A percentile compares a stretch with the other conserved stretches of the same genome.
Conservation (phyloP, 1,140 invertebrate species). For the Drepana arcuata region DNA sequence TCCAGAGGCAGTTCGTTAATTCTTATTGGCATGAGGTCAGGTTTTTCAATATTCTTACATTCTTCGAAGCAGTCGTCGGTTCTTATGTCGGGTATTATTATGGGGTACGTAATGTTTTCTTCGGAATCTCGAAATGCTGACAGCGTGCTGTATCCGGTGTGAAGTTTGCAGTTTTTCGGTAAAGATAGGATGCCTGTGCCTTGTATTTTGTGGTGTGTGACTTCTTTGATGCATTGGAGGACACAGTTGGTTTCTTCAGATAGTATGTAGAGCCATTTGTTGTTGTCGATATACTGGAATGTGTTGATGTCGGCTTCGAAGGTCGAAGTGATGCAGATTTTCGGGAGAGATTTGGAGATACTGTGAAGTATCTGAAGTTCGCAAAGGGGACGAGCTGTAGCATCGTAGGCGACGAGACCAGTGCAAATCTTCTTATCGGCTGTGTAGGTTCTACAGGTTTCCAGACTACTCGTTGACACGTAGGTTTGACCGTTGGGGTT, state of each 20-base stretch:
- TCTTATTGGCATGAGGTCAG: background rate
- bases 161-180: constrained; percentile 12
- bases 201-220: constrained; percentile 13
- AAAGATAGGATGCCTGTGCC: constrained; percentile 16
- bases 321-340: constrained; percentile 13
- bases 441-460: constrained; percentile 14
- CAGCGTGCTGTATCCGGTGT: constrained; percentile 14
- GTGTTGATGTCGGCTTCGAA: constrained; percentile 20
- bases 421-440: constrained; percentile 15
- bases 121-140: constrained; percentile 2
- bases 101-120: constrained; percentile 11
- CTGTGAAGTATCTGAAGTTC: constrained; percentile 16
- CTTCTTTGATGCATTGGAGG: constrained; percentile 15
- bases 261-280: constrained; percentile 24
- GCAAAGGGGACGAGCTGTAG: constrained; percentile 14
- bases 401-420: constrained; percentile 16
- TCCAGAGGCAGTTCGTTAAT: background rate
- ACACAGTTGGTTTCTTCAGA: constrained; percentile 8
- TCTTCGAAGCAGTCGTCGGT: constrained; percentile 5
- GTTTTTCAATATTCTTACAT: background rate
- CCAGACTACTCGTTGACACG: constrained; percentile 14
- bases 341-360: constrained; percentile 7
- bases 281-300: constrained; percentile 12
- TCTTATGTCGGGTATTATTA: constrained; percentile 12
- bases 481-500: constrained; percentile 16